Evolutionary conservation across 1,140 invertebrate species (phyloP).

Genomic region (Belonocnema kinseyi): DNA sequence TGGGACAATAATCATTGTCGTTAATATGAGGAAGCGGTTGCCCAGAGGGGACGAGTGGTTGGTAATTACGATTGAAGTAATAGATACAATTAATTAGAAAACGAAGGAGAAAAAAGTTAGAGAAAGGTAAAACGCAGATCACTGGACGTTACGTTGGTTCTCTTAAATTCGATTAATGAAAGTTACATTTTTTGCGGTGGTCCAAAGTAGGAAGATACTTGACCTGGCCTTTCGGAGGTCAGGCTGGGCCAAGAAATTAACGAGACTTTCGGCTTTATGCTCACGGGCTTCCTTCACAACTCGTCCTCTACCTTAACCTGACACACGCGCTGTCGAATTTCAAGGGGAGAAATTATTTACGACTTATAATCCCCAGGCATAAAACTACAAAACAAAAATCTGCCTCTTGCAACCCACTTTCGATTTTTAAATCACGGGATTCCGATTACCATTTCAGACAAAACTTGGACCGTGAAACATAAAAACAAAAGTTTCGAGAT

Average conservation of each 20-base stretch:
- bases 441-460: too few relatives aligned
- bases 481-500: too few relatives aligned
- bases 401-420: too few relatives aligned
- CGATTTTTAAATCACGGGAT: too few relatives aligned
- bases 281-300: not conserved
- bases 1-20: conserved; percentile 9
- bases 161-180: conserved; percentile 4
- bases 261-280: conserved; percentile 8
- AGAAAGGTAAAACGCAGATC: not conserved
- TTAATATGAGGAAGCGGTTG: not conserved
- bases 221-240: conserved; percentile 12
- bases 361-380: not conserved
- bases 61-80: conserved; percentile 14
- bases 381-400: too few relatives aligned
- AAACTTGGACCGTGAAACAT: too few relatives aligned
- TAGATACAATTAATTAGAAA: conserved; percentile 16
- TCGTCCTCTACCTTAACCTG: conserved; percentile 1
- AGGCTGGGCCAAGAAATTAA: not conserved
- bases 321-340: not conserved
- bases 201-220: not conserved
- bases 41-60: not conserved
- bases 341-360: not conserved
- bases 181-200: not conserved
- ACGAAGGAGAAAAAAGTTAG: conserved; percentile 18
- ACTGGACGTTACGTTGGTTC: not conserved